Conservation (phyloP, 64 coral and sea anemone species). For the Cladopsammia gracilis region DNA sequence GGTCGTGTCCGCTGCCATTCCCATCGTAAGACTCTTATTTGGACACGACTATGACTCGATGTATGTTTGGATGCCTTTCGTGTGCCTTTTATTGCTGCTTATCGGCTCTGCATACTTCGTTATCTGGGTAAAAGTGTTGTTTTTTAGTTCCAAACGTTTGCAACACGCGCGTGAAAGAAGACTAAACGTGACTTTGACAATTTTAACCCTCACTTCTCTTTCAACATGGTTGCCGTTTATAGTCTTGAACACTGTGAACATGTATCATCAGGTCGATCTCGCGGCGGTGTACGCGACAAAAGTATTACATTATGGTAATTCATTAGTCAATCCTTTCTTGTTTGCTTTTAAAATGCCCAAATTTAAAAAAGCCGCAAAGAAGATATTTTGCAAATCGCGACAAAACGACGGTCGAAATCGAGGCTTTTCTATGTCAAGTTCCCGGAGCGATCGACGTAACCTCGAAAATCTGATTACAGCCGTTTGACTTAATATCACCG, state of each 20-base stretch:
- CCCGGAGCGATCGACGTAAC: background rate
- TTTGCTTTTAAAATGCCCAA: constrained; percentile 40
- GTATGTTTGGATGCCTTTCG: constrained; percentile 30
- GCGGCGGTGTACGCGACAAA: constrained; percentile 7
- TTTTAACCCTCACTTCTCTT: constrained; percentile 18
- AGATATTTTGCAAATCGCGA: background rate
- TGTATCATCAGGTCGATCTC: background rate
- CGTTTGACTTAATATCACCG: background rate
- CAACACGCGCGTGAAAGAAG: constrained; percentile 27
- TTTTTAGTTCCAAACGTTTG: constrained; percentile 5
- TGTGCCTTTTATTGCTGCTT: constrained; percentile 6
- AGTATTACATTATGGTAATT: constrained; percentile 22
- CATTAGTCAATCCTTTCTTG: constrained; percentile 41
- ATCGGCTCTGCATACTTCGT: background rate
- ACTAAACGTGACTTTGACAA: constrained; percentile 36
- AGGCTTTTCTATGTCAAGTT: background rate
- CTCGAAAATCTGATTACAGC: background rate
- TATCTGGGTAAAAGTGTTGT: constrained; percentile 36
- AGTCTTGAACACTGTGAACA: constrained; percentile 21
- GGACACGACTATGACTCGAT: constrained; percentile 18
- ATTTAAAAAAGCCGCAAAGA: constrained; percentile 16
- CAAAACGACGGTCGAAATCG: background rate
- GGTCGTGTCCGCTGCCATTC: background rate
- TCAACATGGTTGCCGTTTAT: constrained; percentile 46
- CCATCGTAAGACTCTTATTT: background rate